Percentiles rank a stretch among this genome's conserved stretches.
Conservation (phyloP, 2,113 vertebrate species). For the Lethenteron camtschaticum region DNA sequence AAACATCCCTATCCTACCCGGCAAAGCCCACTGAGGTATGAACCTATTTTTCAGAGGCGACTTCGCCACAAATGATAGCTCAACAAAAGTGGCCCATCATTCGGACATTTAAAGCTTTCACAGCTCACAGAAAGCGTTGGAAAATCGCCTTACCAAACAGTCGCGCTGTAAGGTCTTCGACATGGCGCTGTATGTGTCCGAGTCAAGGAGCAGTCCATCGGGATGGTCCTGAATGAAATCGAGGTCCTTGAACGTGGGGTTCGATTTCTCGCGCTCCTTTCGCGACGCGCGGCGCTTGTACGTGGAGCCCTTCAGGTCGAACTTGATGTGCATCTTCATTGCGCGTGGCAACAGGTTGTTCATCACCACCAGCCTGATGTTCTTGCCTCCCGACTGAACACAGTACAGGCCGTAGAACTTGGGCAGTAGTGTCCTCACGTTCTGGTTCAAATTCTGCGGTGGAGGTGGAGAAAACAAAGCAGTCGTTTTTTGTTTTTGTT, state of each 20-base stretch:
- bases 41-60: too few relatives aligned
- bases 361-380: slow-evolving; percentile 93
- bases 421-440: slow-evolving; percentile 76
- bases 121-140: not conserved
- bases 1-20: too few relatives aligned
- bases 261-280: slow-evolving; percentile 75
- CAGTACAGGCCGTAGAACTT: slow-evolving; percentile 97
- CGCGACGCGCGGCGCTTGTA: slow-evolving; percentile 83
- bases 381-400: slow-evolving; percentile 85
- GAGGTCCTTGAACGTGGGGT: slow-evolving; percentile 80
- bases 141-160: slow-evolving; percentile 51
- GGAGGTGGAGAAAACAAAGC: slow-evolving; percentile 4
- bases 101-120: too few relatives aligned
- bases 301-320: slow-evolving; percentile 85
- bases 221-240: slow-evolving; percentile 85
- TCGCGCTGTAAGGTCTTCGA: slow-evolving; percentile 84
- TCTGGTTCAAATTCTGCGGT: slow-evolving; percentile 79
- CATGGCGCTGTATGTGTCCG: slow-evolving; percentile 63
- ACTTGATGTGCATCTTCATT: slow-evolving; percentile 93
- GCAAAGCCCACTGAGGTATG: too few relatives aligned
- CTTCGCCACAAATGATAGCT: too few relatives aligned
- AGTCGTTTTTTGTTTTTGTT: not conserved
- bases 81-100: too few relatives aligned
- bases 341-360: slow-evolving; percentile 82
- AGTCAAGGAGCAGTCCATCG: slow-evolving; percentile 66